Base-by-base conservation (phyloP, 2,113 vertebrate species). In the Agelaius phoeniceus region DNA sequence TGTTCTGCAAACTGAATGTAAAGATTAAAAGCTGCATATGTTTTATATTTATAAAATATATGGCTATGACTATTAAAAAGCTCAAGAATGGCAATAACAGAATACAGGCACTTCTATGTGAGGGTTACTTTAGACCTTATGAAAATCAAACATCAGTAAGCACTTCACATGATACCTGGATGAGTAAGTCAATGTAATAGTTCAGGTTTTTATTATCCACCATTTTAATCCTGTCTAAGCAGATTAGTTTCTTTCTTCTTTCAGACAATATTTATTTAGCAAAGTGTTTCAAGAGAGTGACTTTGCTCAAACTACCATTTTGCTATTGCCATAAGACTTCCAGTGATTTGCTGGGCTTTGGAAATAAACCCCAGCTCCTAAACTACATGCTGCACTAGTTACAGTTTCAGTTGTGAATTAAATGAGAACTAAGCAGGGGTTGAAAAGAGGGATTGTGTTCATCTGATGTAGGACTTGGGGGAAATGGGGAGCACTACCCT, bases 81-180 rank as follows among this genome's bases (percentile, higher is more conserved):
- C 95, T 98, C 94, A 94, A 93, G 92, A 97, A 95, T 95, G 92
- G 97, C 95, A 97, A 90, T 88, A 96, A 97, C 84, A 96, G 87
- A 97, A 97, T 97, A 96, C 96, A 98, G 97, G 97, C 97, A 98
- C 97, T 98, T 98, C 96, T 97, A 96, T 96, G 95, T 93, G 88
- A 97, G 95, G 82, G 92, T 97, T 96, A 94, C 95, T 59, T 96
- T 96, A 97, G 74, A 95, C 90, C 83, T 95, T 96, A 97, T 84
- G 88, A 91, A 96, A 96, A 80, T 91, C 91, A 71, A 74, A 69
- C 49, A 27, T 94, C 78, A 92, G 86, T 94, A 97, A 96, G 77
- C 87, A 95, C 94, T 94, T 96, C 91, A 87, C 85, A 89, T 55
- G 93, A 95, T 92, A 95, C 87, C 86, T 87, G 81, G 82, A 90